Evolutionary conservation across 2,797 vertebrate genomes (phyloP), one percentile per base, ranked within the genome.

Genomic region (Hapalemur alaotrensis): DNA sequence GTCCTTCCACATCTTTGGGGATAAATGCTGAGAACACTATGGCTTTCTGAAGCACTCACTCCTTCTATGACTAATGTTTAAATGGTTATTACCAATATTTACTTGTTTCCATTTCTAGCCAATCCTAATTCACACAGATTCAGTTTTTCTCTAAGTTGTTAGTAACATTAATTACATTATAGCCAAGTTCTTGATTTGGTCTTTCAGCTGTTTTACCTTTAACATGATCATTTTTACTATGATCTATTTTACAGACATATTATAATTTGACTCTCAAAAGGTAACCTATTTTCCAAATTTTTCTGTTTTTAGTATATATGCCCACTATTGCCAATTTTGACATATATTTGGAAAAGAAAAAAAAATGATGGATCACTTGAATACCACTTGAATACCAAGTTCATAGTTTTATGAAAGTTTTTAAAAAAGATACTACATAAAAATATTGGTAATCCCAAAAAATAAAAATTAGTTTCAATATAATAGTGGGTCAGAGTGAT

Each of bases 381-480:
- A 92, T 69, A 69, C 22, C 18, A 65, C 17, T 41, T 76, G 46
- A 82, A 59, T 86, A 61, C 41, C 25, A 92, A 89, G 48, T 13
- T 93, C 69, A 88, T 0, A 46, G 6, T 23, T 22, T 32, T 43
- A 86, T 25, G 11, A 50, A 86, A n/a, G 2, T 79, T 76, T 17
- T 38, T 1, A 83, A 63, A 52, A 67, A 90, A 65, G 14, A 75
- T 18, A 75, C n/a, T 65, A 63, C 2, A 63, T 3, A 80, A 48
- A 90, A 80, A 63, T 73, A 17, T 4, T 90, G 57, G 38, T 92
- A 59, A 73, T 91, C 13, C 48, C 13, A 75, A 4, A 89, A 93
- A 93, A 88, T 63, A 90, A 93, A 83, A 85, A 81, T 63, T 91
- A 86, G 52, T 72, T 94, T 87, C 59, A 73, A 59, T 81, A 69